Evolutionary conservation across 1,140 invertebrate genomes (phyloP).

Genomic region (Drosophila lacertosa): DNA sequence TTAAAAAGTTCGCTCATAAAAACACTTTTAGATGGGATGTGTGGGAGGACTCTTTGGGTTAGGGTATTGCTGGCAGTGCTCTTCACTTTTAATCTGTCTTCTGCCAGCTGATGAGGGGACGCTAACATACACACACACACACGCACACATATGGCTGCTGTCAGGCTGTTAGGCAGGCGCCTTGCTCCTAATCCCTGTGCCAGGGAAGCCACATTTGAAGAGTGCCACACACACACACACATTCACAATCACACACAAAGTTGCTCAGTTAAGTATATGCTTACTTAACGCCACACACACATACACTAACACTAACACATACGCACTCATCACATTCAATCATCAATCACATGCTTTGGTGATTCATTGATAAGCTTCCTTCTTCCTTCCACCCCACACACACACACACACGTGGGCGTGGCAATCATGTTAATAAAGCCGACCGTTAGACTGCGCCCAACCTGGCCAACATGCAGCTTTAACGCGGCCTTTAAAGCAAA

Average conservation of each 20-base stretch:
- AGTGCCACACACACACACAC: constrained; percentile 34
- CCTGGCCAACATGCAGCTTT: constrained; percentile 42
- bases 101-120: constrained; percentile 38
- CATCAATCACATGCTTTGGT: constrained; percentile 79
- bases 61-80: constrained; percentile 46
- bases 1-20: too few species aligned
- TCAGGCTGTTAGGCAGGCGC: constrained; percentile 42
- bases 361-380: constrained; percentile 76
- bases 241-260: constrained; percentile 16
- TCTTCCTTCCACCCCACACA: constrained; percentile 16
- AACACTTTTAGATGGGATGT: too few species aligned
- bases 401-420: constrained; percentile 28
- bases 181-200: constrained; percentile 69
- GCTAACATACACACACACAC: constrained; percentile 31
- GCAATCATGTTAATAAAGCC: constrained; percentile 80
- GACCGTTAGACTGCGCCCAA: constrained; percentile 56
- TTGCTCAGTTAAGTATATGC: constrained; percentile 41
- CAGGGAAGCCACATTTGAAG: constrained; percentile 64
- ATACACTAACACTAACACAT: constrained; percentile 27
- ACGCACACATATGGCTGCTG: constrained; percentile 62
- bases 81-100: constrained; percentile 79
- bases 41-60: too few species aligned
- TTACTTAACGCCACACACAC: constrained; percentile 37
- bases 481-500: constrained; percentile 56
- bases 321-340: constrained; percentile 65